phyloP scores from a whole-genome alignment of 1,140 invertebrate species.

The Chironomus tepperi region DNA sequence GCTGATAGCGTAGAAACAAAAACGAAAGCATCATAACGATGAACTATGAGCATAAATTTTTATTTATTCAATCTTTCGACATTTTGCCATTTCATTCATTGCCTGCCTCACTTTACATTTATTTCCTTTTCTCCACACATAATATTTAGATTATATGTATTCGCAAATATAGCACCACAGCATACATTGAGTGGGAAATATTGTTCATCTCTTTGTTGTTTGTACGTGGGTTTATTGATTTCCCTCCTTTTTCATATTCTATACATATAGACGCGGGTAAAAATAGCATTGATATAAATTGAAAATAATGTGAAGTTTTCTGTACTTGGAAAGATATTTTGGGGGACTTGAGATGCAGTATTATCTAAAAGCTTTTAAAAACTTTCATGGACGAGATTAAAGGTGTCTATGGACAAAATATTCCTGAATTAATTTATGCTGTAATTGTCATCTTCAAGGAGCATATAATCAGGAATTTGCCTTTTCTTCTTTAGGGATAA shows the following conservation, averaged over 20 bases:
- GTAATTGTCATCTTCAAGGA: too few species aligned
- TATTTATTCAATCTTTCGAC: constrained; percentile 14
- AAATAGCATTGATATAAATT: background rate
- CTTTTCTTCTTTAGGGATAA: too few species aligned
- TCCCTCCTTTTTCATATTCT: background rate
- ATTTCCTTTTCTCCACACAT: background rate
- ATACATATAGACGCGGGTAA: background rate
- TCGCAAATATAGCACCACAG: background rate
- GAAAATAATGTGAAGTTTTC: background rate
- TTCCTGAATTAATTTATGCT: too few species aligned
- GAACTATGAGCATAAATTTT: constrained; percentile 8
- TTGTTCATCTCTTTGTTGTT: background rate
- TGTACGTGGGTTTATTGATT: constrained; percentile 6
- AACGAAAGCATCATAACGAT: constrained; percentile 7
- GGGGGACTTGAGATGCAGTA: too few species aligned
- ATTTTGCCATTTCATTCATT: constrained; percentile 14
- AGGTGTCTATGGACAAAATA: too few species aligned
- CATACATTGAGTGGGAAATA: background rate
- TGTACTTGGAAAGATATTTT: too few species aligned
- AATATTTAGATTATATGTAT: background rate
- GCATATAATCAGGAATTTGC: too few species aligned
- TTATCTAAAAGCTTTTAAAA: background rate
- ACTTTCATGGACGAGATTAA: too few species aligned
- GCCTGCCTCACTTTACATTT: constrained; percentile 1
- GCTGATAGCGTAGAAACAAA: constrained; percentile 4